Conservation (phyloP, 2,113 vertebrate genomes). For the Paraplagusia blochii region DNA sequence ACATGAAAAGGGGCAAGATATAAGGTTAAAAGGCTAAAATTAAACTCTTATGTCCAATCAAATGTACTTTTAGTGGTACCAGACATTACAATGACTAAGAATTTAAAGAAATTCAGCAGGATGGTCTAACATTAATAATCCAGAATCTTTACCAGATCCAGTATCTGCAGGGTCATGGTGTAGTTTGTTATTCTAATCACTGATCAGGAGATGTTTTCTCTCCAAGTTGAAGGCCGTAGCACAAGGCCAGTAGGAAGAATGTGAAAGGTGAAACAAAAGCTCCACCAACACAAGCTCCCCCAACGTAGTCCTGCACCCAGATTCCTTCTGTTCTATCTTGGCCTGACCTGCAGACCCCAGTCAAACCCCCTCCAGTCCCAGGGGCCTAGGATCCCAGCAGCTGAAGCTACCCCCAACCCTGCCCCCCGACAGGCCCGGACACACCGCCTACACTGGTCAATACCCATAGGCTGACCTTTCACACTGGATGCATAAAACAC, state of each 20-base stretch:
- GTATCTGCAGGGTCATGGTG: neutral
- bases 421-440: conserved; percentile 54
- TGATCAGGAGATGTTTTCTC: conserved; percentile 19
- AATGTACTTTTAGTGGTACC: too few relatives aligned
- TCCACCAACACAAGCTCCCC: conserved; percentile 58
- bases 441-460: conserved; percentile 62
- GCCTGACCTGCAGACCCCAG: conserved; percentile 76
- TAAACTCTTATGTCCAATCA: too few relatives aligned
- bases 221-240: conserved; percentile 56
- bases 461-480: conserved; percentile 64
- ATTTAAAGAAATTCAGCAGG: too few relatives aligned
- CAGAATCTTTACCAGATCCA: neutral
- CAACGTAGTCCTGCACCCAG: conserved; percentile 68
- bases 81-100: too few relatives aligned
- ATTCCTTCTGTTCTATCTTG: conserved; percentile 81
- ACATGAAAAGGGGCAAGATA: too few relatives aligned
- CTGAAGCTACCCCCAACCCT: conserved; percentile 62
- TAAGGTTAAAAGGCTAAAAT: too few relatives aligned
- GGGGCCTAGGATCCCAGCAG: conserved; percentile 72
- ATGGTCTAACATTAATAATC: too few relatives aligned
- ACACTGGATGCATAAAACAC: conserved; percentile 62
- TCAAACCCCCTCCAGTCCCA: conserved; percentile 66
- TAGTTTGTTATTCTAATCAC: neutral
- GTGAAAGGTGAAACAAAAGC: conserved; percentile 55
- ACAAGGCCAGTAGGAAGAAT: conserved; percentile 31